Evolutionary conservation across 2,113 vertebrate genomes (phyloP).

Genomic region (Nymphicus hollandicus): DNA sequence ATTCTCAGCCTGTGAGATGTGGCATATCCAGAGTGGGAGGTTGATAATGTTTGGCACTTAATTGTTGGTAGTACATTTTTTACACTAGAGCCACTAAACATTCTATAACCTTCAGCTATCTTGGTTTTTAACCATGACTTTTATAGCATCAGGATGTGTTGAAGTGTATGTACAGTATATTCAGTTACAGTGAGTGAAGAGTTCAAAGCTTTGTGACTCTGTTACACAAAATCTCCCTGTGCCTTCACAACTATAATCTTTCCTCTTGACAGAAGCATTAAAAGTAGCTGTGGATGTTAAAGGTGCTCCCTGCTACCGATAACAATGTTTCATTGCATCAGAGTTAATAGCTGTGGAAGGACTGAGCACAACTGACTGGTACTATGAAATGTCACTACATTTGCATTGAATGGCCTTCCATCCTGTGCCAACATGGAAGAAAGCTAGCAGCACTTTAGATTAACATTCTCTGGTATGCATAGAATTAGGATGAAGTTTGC

Average conservation of each 20-base stretch:
- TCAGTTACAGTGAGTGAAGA: background rate
- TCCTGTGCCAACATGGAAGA: background rate
- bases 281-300: conserved; percentile 20
- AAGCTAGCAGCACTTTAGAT: background rate
- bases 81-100: background rate
- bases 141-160: background rate
- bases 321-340: background rate
- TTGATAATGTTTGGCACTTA: background rate
- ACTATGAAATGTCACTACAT: background rate
- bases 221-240: background rate
- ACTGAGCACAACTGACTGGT: background rate
- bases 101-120: background rate
- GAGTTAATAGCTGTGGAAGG: background rate
- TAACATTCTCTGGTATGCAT: background rate
- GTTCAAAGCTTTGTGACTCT: conserved; percentile 8
- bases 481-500: background rate
- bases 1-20: background rate
- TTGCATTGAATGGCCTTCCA: background rate
- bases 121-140: background rate
- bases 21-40: background rate
- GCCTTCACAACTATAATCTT: background rate
- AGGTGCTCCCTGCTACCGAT: background rate
- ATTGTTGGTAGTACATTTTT: background rate
- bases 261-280: conserved; percentile 11
- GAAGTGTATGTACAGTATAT: background rate